Base-by-base conservation (phyloP, 2,113 vertebrate species). In the Sakesphorus luctuosus region DNA sequence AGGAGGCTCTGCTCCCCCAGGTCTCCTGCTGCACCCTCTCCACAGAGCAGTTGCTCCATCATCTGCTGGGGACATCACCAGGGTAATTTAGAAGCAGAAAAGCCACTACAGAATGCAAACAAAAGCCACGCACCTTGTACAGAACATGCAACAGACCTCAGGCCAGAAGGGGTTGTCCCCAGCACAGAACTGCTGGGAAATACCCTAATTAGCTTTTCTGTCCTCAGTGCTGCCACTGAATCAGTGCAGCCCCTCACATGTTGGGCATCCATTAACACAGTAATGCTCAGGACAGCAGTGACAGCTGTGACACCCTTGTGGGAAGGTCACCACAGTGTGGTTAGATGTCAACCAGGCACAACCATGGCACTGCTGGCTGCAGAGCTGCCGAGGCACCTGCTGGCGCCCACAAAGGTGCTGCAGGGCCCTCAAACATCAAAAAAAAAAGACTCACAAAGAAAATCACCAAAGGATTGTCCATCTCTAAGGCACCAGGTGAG, bases 351-450 rank as follows among this genome's bases (percentile, higher is more conserved):
- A 5, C 49, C 78, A 56, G 0, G 0, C 35, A 36, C 15, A 25
- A 10, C 26, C 65, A 44, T 0, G 0, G 68, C 17, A 3, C 33
- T 13, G 29, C 0, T 0, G 0, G 59, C 53, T 62, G 62, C 66
- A 66, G 43, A 78, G 63, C 52, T 59, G 59, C 66, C n/a, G n/a
- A n/a, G n/a, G n/a, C n/a, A n/a, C n/a, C n/a, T n/a, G n/a, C n/a
- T n/a, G n/a, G n/a, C n/a, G n/a, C n/a, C n/a, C 8, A 1, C 38
- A 33, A n/a, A 47, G 15, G 25, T 69, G 36, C 46, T 9, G 2
- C n/a, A 18, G 46, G 9, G 13, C 50, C 17, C 69, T 62, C 40
- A 35, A 58, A 84, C 13, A 18, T 14, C 16, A 19, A 75, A 26
- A 29, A 16, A 81, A 67, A 58, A 31, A 10, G 31, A 92, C 0